Base-by-base conservation (phyloP, 2,113 vertebrate genomes). In the Puma concolor region DNA sequence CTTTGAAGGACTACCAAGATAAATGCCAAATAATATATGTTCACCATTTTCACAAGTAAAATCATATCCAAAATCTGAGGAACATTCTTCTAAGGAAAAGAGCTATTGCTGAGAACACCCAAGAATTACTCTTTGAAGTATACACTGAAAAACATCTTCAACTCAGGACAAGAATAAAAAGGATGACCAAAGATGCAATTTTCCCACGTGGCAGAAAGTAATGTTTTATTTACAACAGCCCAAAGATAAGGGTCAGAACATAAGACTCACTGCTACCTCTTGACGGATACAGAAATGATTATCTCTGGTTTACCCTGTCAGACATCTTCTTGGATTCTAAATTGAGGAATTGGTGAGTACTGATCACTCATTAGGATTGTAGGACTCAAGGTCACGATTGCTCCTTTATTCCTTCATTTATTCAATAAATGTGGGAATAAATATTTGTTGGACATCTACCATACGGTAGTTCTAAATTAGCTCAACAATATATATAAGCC, bases 21-120 rank as follows among this genome's bases (percentile, higher is more conserved):
- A 92, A 96, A 60, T 79, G 31, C 38, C 52, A 82, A 63, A n/a
- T 60, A 44, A 80, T 48, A 48, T 16, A 90, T 9, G 3, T 52
- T 54, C 25, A 21, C 36, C 77, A 64, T 95, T 94, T 97, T 92
- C 38, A 91, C 44, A 84, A 90, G 48, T 38, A 94, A 94, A 87
- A 67, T 80, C 16, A 29, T 52, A 88, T 54, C n/a, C 9, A 23
- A 95, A 33, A 66, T 77, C 15, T 74, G 83, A 77, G 66, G 9
- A 72, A 6, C 0, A 36, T 88, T 95, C 96, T 88, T 71, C 27
- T 72, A 77, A 93, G 60, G 54, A 23, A 90, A 94, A 57, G 50
- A 81, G 11, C 38, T 63, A 21, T 27, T 38, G 15, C 16, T 33
- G 12, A 80, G 9, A 52, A 63, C 29, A 54, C 36, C 88, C 64